Percentiles rank a stretch among this genome's conserved stretches.
Evolutionary conservation across 2,113 vertebrate genomes (phyloP).

Genomic region (Pollachius pollachius): DNA sequence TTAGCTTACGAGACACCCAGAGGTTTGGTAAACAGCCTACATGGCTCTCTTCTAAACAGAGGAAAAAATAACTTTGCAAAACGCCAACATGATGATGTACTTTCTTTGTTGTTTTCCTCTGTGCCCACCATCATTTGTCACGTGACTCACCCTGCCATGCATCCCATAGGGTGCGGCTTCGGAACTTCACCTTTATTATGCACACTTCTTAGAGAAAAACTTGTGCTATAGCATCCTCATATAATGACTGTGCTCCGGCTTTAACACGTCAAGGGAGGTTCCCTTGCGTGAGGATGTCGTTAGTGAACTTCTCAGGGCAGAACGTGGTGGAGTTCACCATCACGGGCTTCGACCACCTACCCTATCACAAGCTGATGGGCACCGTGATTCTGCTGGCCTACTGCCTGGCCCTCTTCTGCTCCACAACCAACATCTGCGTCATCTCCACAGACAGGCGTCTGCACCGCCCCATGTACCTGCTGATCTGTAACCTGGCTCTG

Average conservation of each 20-base stretch:
- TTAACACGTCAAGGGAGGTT: neutral
- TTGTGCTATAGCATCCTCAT: neutral
- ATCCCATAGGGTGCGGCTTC: neutral
- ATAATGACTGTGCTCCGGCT: neutral
- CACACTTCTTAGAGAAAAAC: neutral
- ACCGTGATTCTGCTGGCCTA: constrained; percentile 29
- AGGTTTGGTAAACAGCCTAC: too few species aligned
- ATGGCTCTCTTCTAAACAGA: too few species aligned
- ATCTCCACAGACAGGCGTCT: constrained; percentile 33
- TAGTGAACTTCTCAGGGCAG: constrained; percentile 10
- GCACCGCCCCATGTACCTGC: constrained; percentile 46
- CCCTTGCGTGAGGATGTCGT: neutral
- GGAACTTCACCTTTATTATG: neutral
- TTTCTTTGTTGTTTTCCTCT: neutral
- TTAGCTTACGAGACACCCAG: too few species aligned
- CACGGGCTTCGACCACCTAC: constrained; percentile 26
- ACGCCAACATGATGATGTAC: too few species aligned
- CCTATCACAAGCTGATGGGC: constrained; percentile 33
- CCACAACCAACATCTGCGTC: constrained; percentile 29
- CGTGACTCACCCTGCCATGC: neutral
- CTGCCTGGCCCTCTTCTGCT: constrained; percentile 28
- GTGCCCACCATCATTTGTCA: neutral
- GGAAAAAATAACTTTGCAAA: too few species aligned
- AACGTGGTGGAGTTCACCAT: constrained; percentile 29
- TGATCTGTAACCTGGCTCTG: constrained; percentile 42